Evolutionary conservation across 2,888 invertebrate genomes (phyloP).

Genomic region (Sclerodermus sp.): DNA sequence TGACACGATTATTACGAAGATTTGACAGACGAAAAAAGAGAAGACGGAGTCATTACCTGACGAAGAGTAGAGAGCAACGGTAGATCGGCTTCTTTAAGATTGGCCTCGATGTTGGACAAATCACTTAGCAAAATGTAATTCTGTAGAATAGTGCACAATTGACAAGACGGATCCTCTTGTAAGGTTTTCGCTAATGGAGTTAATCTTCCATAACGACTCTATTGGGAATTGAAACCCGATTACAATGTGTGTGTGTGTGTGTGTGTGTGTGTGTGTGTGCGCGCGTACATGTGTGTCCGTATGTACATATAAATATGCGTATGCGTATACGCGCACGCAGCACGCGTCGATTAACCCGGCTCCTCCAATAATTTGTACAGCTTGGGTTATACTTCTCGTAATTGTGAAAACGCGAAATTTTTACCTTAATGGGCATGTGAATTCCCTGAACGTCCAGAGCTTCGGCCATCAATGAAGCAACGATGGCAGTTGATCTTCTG

Average conservation of each 20-base stretch:
- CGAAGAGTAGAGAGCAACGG: conserved; percentile 86
- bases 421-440: conserved; percentile 77
- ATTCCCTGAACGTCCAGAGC: conserved; percentile 85
- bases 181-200: conserved; percentile 87
- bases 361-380: too few species aligned
- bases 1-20: too few species aligned
- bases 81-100: conserved; percentile 79
- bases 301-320: too few species aligned
- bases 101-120: conserved; percentile 76
- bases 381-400: too few species aligned
- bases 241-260: too few species aligned
- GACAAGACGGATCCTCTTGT: conserved; percentile 94
- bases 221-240: conserved; percentile 32
- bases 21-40: too few species aligned
- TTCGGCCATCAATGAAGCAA: conserved; percentile 94
- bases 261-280: too few species aligned
- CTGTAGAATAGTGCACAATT: conserved; percentile 85
- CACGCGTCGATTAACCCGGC: too few species aligned
- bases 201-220: conserved; percentile 89
- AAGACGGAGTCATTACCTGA: too few species aligned
- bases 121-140: conserved; percentile 80
- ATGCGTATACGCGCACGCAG: too few species aligned
- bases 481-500: conserved; percentile 79
- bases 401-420: too few species aligned
- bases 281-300: too few species aligned